phyloP scores from a whole-genome alignment of 2,113 vertebrate species.

The human (Homo sapiens) region GRCh38 chr3:41260501-41261000 shows the following conservation, averaged over 20 bases:
- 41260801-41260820: accelerated
- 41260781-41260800: too few species aligned
- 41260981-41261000: not conserved
- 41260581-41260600: not conserved
- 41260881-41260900: not conserved
- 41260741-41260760: not conserved
- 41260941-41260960: not conserved
- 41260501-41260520: not conserved
- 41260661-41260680: not conserved
- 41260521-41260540: not conserved
- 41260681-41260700: not conserved
- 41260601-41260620: not conserved
- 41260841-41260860: not conserved
- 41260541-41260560: not conserved
- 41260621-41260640: not conserved
- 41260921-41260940: not conserved
- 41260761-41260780: not conserved
- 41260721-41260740: not conserved
- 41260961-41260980: not conserved
- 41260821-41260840: not conserved
- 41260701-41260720: not conserved
- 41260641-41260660: not conserved
- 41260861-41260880: not conserved
- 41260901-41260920: not conserved
- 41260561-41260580: too few species aligned